Percentiles rank a stretch among this genome's conserved stretches.
Conservation (phyloP, 2,888 invertebrate species). For the Rosalia funebris region DNA sequence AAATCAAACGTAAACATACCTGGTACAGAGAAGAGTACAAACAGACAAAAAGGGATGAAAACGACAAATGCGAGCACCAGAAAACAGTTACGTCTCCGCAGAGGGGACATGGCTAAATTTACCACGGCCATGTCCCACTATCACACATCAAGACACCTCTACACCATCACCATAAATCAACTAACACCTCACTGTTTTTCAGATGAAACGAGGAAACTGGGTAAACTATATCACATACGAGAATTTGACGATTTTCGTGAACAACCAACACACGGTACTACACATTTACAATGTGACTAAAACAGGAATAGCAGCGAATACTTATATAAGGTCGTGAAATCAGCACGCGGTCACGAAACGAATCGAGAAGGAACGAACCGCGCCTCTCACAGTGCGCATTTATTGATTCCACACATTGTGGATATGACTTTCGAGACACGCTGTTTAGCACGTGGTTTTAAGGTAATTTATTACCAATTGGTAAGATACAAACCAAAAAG, state of each 20-base stretch:
- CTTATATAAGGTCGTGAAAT: constrained; percentile 45
- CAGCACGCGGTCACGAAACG: constrained; percentile 51
- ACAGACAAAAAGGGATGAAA: constrained; percentile 69
- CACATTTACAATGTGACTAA: constrained; percentile 30
- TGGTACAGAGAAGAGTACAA: constrained; percentile 67
- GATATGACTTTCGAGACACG: constrained; percentile 15
- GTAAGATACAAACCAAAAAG: background rate
- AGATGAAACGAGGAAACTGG: background rate
- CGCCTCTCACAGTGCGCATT: constrained; percentile 55
- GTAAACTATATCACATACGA: constrained; percentile 10
- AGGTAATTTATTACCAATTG: constrained; percentile 13
- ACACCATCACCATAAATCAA: constrained; percentile 30
- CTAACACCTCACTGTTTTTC: background rate
- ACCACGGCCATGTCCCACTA: constrained; percentile 56
- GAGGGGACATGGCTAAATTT: constrained; percentile 61
- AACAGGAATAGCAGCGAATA: constrained; percentile 40
- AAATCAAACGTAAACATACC: constrained; percentile 56
- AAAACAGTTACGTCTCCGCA: constrained; percentile 69
- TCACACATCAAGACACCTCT: constrained; percentile 26
- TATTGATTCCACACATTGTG: constrained; percentile 46
- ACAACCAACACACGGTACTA: background rate
- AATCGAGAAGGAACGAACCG: constrained; percentile 52
- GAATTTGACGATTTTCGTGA: background rate
- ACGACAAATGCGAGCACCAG: constrained; percentile 67
- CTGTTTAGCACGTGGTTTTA: constrained; percentile 29